Evolutionary conservation across 2,113 vertebrate species (phyloP), one percentile per base, ranked within the genome.

Genomic region (Turdus rufiventris): DNA sequence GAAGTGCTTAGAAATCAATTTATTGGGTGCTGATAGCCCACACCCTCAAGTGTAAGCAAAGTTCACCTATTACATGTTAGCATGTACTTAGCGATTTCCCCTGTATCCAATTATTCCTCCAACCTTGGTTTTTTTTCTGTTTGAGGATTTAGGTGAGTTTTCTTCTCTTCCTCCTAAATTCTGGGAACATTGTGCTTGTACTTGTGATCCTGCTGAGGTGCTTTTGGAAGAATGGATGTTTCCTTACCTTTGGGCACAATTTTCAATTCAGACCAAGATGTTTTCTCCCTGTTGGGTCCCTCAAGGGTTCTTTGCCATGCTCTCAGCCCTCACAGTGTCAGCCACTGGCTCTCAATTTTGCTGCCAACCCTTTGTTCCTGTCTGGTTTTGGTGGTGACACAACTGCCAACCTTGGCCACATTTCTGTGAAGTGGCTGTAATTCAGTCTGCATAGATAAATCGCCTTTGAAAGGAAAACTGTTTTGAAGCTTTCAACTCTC

Each of bases 241-340:
- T 50, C 19, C 38, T 65, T 20, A 6, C 9, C 10, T 72, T 40
- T 73, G 40, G 42, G 36, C 5, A 28, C 9, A 23, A 14, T 17
- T 36, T 60, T 12, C 18, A 23, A 5, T 36, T 58, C 2, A 43
- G 20, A n/a, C 36, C 14, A 16, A 2, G 0, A 0, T 2, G 3
- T 23, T 67, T 57, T 70, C 48, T 12, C 25, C 17, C 51, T 60
- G 3, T 18, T 25, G 8, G 1, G 20, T 48, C 8, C 31, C 42
- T 28, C 12, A 2, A 5, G 23, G 43, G 18, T 3, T 29, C 10
- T 31, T 40, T 34, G 24, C 38, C 24, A 2, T 6, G 4, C 24
- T 60, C 1, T 42, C 42, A 47, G 18, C 34, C 18, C 38, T 87
- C 9, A 1, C 43, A 16, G 2, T 65, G 53, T 53, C 5, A 11